phyloP scores from a whole-genome alignment of 1,140 invertebrate genomes.

The Drosophila baimaii region DNA sequence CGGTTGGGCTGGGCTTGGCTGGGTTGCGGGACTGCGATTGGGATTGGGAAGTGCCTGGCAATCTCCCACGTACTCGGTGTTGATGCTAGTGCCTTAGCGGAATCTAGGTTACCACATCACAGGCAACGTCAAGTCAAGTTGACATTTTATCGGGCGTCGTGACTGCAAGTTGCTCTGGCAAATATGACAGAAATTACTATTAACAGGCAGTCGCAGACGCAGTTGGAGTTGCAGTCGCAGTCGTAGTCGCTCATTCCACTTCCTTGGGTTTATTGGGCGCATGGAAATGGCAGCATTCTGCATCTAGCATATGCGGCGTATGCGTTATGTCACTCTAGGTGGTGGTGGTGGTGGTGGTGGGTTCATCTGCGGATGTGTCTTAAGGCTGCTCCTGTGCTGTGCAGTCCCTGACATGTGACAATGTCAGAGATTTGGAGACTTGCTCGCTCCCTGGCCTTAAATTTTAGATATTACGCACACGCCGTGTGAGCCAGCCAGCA shows the following conservation, averaged over 20 bases:
- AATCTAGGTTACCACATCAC: conserved; percentile 62
- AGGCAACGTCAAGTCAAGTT: conserved; percentile 67
- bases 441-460: conserved; percentile 43
- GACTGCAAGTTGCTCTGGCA: conserved; percentile 53
- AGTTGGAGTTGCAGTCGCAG: conserved; percentile 3
- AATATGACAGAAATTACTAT: conserved; percentile 77
- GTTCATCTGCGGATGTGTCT: conserved; percentile 31
- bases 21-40: too few relatives aligned
- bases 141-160: conserved; percentile 67
- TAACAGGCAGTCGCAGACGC: conserved; percentile 49
- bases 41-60: conserved; percentile 5
- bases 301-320: conserved; percentile 68
- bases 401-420: conserved; percentile 58
- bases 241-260: conserved; percentile 36
- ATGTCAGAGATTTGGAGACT: conserved; percentile 64
- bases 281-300: conserved; percentile 55
- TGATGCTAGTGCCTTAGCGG: conserved; percentile 25
- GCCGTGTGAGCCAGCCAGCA: conserved; percentile 34
- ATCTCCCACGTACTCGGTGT: conserved; percentile 34
- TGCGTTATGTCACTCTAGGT: conserved; percentile 57
- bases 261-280: conserved; percentile 66
- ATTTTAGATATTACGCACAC: conserved; percentile 53
- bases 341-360: conserved; percentile 10
- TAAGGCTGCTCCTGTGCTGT: conserved; percentile 31
- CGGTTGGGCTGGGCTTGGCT: neutral